Base-by-base conservation (phyloP, 2,113 vertebrate genomes). In the Tragelaphus strepsiceros region DNA sequence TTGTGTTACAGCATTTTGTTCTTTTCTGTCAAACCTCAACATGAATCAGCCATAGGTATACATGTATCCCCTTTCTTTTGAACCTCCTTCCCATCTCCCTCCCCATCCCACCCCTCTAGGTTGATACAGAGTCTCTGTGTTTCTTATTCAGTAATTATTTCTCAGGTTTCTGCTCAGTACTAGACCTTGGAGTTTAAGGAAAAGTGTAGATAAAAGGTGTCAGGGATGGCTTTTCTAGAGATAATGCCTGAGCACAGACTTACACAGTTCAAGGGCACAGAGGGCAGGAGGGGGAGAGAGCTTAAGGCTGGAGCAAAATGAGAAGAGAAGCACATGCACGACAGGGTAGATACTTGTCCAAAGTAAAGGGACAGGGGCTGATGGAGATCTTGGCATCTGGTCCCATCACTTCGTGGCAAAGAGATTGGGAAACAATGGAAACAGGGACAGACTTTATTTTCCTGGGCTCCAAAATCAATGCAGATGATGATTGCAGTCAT, bases 261-360 rank as follows among this genome's bases (percentile, higher is more conserved):
- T 67, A 93, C 56, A 53, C 28, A 78, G 6, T 64, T 80, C 71
- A 43, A 90, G n/a, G 17, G 74, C 71, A 99, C 99, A 99, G 2
- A 95, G 97, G 13, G 46, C 9, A 87, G 86, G 61, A 82, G 77
- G 46, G 15, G 15, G 2, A 24, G n/a, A 78, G 30, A 24, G 67
- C 28, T n/a, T 30, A 77, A 59, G 39, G 61, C n/a, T n/a, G 10
- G 1, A 26, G 12, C 5, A 46, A 58, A 17, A 80, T 5, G 26
- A 13, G 15, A 21, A 54, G 43, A 87, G 39, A 71, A 10, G n/a
- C n/a, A 21, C 17, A 46, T 16, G 10, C 17, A 35, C 7, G 16
- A 28, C 1, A 9, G 49, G 8, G 1, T 14, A 12, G 0, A 3
- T 51, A 30, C 19, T 30, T n/a, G 24, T 77, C 43, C 56, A 77